Percentiles rank a stretch among this genome's conserved stretches.
phyloP scores from a whole-genome alignment of 2,888 invertebrate genomes.

The Protodeltote pygarga region DNA sequence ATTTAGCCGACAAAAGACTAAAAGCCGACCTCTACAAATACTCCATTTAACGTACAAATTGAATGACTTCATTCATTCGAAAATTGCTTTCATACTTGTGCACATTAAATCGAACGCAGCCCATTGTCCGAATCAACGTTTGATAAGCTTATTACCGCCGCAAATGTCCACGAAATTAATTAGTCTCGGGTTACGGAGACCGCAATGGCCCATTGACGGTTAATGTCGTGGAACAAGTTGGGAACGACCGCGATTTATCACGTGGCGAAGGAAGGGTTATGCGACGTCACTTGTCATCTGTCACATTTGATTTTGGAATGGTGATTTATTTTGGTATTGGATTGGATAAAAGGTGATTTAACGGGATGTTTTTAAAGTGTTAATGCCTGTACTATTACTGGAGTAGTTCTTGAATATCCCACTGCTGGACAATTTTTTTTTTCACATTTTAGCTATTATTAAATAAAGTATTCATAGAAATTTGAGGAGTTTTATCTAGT shows the following conservation, averaged over 20 bases:
- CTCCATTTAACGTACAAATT: slow-evolving; percentile 30
- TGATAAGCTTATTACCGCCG: slow-evolving; percentile 82
- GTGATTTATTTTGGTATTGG: background rate
- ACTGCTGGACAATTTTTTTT: background rate
- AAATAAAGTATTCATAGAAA: too few species aligned
- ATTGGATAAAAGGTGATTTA: too few species aligned
- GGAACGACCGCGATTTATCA: slow-evolving; percentile 34
- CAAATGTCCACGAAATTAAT: slow-evolving; percentile 82
- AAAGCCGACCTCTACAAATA: slow-evolving; percentile 20
- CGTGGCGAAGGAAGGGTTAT: slow-evolving; percentile 14
- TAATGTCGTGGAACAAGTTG: slow-evolving; percentile 40
- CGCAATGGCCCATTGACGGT: slow-evolving; percentile 64
- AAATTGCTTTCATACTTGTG: slow-evolving; percentile 42
- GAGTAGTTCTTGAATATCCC: too few species aligned
- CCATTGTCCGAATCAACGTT: slow-evolving; percentile 70
- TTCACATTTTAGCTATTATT: too few species aligned
- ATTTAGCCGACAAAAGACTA: slow-evolving; percentile 32
- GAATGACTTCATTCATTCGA: slow-evolving; percentile 37
- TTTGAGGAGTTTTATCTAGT: too few species aligned
- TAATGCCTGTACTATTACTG: too few species aligned
- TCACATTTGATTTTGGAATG: slow-evolving; percentile 1
- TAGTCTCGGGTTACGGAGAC: slow-evolving; percentile 70
- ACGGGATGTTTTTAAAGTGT: too few species aligned
- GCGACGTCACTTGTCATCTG: background rate
- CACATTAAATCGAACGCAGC: slow-evolving; percentile 50